Conservation (phyloP, 1,140 invertebrate species). For the Papilio helenus region DNA sequence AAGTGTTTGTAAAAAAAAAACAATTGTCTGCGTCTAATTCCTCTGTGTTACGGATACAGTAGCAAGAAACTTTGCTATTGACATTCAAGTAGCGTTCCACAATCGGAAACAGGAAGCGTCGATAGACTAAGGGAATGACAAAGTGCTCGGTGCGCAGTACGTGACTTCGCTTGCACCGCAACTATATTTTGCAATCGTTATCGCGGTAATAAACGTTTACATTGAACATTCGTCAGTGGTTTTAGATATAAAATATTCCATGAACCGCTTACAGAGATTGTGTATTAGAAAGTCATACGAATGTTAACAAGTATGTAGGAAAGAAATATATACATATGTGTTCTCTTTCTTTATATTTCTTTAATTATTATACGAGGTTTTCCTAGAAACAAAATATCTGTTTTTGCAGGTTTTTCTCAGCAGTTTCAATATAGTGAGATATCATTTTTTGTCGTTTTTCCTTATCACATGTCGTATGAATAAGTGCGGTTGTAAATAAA, state of each 20-base stretch:
- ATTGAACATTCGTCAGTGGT: conserved; percentile 4
- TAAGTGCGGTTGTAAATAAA: conserved; percentile 8
- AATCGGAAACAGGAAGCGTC: conserved; percentile 73
- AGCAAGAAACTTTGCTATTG: conserved; percentile 66
- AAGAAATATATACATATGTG: not conserved
- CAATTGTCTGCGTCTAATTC: not conserved
- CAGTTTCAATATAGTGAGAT: not conserved
- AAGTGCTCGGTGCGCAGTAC: conserved; percentile 14
- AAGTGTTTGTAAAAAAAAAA: not conserved
- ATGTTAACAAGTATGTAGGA: not conserved
- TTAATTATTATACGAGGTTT: not conserved
- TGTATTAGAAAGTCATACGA: not conserved
- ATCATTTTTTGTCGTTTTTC: not conserved
- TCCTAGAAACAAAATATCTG: not conserved
- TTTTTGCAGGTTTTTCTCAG: not conserved
- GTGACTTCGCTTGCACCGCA: not conserved
- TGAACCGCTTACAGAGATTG: conserved; percentile 28
- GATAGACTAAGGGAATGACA: conserved; percentile 52
- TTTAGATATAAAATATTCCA: conserved; percentile 41
- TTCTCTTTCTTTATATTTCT: not conserved
- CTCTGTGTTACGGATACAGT: conserved; percentile 44
- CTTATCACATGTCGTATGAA: not conserved
- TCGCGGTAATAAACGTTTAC: conserved; percentile 14
- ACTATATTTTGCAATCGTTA: conserved; percentile 21
- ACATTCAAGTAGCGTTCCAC: conserved; percentile 61